A percentile compares a stretch with the other conserved stretches of the same genome.
These are phyloP conservation scores for Condylura cristata DNA, from an alignment of 2,113 vertebrate genomes.

Conservation along the genomic window DNA sequence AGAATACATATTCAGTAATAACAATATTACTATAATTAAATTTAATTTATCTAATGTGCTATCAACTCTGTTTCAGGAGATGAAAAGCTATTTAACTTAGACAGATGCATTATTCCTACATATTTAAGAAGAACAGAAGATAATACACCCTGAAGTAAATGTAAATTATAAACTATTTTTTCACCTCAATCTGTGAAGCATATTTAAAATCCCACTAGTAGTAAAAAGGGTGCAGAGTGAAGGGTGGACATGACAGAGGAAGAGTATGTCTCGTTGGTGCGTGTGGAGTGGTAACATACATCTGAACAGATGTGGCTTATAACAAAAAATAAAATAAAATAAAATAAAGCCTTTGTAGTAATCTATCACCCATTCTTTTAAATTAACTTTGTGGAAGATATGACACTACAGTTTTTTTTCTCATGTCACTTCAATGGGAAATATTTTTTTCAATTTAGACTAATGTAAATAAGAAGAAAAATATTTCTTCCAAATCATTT, in stretches of 20 bases:
- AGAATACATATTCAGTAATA: neutral
- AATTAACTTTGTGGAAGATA: neutral
- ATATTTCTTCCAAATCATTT: neutral
- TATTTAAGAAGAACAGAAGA: neutral
- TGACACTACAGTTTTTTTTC: neutral
- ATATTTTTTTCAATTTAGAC: neutral
- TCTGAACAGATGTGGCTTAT: neutral
- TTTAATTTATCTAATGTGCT: neutral
- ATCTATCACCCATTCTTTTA: neutral
- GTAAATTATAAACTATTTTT: neutral
- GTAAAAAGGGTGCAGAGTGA: too few species aligned
- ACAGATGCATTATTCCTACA: neutral
- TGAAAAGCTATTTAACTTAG: neutral
- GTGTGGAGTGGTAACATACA: too few species aligned
- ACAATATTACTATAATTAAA: constrained; percentile 22
- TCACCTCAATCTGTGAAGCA: neutral
- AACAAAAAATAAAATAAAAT: neutral
- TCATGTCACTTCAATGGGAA: neutral
- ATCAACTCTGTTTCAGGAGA: neutral
- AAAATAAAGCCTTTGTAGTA: neutral
- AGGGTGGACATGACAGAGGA: too few species aligned
- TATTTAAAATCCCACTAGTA: neutral
- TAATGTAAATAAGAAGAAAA: neutral
- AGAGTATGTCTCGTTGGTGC: too few species aligned
- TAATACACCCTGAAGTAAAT: neutral